Base-by-base conservation (phyloP, 2,113 vertebrate species). In the Saimiri boliviensis region DNA sequence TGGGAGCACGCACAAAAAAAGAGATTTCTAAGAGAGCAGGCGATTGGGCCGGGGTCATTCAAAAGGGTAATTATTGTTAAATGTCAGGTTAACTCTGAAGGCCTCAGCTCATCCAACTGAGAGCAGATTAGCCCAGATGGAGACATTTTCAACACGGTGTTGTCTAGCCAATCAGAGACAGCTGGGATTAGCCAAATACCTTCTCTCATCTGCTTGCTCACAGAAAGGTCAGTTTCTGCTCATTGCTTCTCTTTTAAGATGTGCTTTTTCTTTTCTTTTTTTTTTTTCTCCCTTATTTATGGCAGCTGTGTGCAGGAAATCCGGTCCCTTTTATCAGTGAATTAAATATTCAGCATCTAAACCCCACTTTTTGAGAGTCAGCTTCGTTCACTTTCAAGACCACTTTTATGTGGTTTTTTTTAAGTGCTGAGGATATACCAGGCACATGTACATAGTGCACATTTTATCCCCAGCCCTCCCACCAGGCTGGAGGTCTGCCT, bases 31-130 rank as follows among this genome's bases (percentile, higher is more conserved):
- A 98, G 98, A 99, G 98, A 99, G 98, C 98, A 99, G 98, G 98
- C 98, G 98, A 99, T 98, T 98, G 99, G 99, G 98, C 98, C 0
- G 35, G 98, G 99, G 99, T 99, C 99, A 99, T 98, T 98, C 98
- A 32, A 99, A 99, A 99, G 99, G 99, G 99, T 99, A 99, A 99
- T 99, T 99, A 99, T 99, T 99, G 99, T 99, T 99, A 99, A 99
- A 99, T 99, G 99, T 99, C 99, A 99, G 99, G 99, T 99, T 99
- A 99, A 99, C 99, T 99, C 99, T 98, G 99, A 99, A 99, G 99
- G 99, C 98, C 99, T 99, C 98, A 83, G 98, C 99, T 99, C 99
- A 99, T 99, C 99, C 99, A 99, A 99, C 99, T 99, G 99, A 99
- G 99, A 99, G 98, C 98, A 99, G 99, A 99, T 99, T 99, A 99